Evolutionary conservation across 1,140 invertebrate species (phyloP), one percentile per base, ranked within the genome.

Genomic region (Laodelphax striatellus): DNA sequence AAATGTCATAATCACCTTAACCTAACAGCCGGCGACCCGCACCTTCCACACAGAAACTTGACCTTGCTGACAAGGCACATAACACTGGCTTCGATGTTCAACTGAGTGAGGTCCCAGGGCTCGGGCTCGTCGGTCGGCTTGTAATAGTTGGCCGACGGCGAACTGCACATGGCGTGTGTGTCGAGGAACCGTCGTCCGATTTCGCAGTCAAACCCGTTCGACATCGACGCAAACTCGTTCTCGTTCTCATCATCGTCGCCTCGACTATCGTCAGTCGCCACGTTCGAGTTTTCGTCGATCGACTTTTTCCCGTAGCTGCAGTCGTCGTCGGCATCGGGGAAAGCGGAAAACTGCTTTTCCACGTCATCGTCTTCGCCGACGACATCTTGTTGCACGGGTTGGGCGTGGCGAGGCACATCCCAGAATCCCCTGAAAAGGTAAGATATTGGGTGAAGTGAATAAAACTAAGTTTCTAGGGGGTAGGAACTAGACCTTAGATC

Each of bases 1-100:
- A 6, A 28, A 2, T 4, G 24, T 6, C 2, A 2, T 28, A 6
- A 19, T 16, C 60, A 64, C 62, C 65, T 61, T 3, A 86, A 64
- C 54, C 84, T 72, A 2, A 86, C 82, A 6, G 85, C 84, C 5
- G 85, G 85, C 69, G 83, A 85, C 17, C 83, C 82, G 63, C 83
- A 85, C 52, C 82, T 75, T 2, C 85, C 85, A 68, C 85, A 87
- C 1, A 87, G 74, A 71, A 87, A 87, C 65, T 86, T 87, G 0
- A 87, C 81, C 72, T 90, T 90, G 59, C 84, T 86, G 2, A 87
- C 85, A 62, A 93, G 74, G 71, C 89, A 92, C 80, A 93, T 90
- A 0, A 92, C 83, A 66, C 88, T 88, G 0, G 90, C 90, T 73
- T 94, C 90, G 28, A 92, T 90, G 68, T 95, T 95, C 14, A 94